phyloP scores from a whole-genome alignment of 2,113 vertebrate species.

The Pimephales promelas region DNA sequence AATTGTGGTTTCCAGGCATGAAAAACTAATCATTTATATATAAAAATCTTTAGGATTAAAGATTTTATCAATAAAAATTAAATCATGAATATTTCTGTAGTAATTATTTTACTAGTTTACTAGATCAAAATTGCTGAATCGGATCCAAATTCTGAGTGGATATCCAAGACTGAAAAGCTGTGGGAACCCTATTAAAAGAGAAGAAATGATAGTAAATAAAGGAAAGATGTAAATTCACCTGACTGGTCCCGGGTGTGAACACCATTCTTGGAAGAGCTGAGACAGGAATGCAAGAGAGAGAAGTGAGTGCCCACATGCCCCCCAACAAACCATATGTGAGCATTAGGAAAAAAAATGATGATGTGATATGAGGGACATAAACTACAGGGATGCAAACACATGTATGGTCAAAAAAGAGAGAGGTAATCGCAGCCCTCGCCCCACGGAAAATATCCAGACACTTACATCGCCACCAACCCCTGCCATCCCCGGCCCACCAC shows the following conservation, averaged over 20 bases:
- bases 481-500: no score
- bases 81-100: no score
- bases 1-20: not conserved
- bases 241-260: slow-evolving; percentile 41
- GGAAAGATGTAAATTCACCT: slow-evolving; percentile 60
- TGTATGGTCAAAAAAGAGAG: no score
- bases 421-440: no score
- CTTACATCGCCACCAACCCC: no score
- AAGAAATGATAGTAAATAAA: not conserved
- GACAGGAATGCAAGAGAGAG: slow-evolving; percentile 50
- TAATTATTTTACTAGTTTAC: not conserved
- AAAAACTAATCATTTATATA: no score
- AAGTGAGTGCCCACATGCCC: slow-evolving; percentile 30
- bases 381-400: no score
- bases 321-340: slow-evolving; percentile 25
- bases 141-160: not conserved
- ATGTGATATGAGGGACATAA: not conserved
- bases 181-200: not conserved
- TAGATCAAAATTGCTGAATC: no score
- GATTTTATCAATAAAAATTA: no score
- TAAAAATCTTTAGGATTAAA: no score
- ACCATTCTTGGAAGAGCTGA: slow-evolving; percentile 59
- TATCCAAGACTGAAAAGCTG: not conserved
- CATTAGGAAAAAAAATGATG: slow-evolving; percentile 16
- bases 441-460: no score